Conservation (phyloP, 2,888 invertebrate species). For the Colletes collaris region DNA sequence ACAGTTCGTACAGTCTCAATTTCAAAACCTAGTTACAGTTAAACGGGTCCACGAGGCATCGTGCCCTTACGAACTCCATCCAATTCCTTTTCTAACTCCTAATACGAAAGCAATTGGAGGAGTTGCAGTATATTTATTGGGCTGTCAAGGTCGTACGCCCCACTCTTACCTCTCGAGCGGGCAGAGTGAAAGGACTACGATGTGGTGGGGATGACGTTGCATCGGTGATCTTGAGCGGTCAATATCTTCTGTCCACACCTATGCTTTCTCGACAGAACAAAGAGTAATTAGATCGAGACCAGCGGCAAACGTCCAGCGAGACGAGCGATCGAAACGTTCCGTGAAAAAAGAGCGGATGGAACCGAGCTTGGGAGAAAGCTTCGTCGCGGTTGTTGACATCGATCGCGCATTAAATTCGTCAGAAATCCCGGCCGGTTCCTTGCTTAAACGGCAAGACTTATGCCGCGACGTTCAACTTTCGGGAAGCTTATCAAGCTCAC, state of each 20-base stretch:
- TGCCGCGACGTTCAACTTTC: slow-evolving; percentile 40
- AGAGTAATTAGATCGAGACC: slow-evolving; percentile 51
- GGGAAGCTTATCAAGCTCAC: slow-evolving; percentile 52
- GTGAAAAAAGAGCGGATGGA: neutral
- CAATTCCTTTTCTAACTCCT: no score
- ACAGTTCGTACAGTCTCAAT: no score
- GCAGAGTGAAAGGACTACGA: no score
- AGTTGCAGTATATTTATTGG: no score
- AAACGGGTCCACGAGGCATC: no score
- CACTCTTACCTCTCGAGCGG: no score
- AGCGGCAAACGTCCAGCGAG: slow-evolving; percentile 18
- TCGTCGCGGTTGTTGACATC: slow-evolving; percentile 8
- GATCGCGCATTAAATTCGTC: slow-evolving; percentile 17
- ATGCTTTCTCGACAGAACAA: neutral
- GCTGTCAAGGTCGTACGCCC: no score
- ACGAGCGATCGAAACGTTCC: slow-evolving; percentile 12
- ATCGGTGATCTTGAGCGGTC: neutral
- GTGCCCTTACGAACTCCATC: no score
- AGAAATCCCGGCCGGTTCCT: slow-evolving; percentile 13
- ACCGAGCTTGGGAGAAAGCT: neutral
- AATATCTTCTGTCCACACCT: neutral
- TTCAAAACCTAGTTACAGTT: no score
- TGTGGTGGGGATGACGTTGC: no score
- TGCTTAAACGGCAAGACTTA: slow-evolving; percentile 30
- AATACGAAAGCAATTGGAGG: no score